Evolutionary conservation across 2,888 invertebrate genomes (phyloP).

Genomic region (Ophion slaviceki): DNA sequence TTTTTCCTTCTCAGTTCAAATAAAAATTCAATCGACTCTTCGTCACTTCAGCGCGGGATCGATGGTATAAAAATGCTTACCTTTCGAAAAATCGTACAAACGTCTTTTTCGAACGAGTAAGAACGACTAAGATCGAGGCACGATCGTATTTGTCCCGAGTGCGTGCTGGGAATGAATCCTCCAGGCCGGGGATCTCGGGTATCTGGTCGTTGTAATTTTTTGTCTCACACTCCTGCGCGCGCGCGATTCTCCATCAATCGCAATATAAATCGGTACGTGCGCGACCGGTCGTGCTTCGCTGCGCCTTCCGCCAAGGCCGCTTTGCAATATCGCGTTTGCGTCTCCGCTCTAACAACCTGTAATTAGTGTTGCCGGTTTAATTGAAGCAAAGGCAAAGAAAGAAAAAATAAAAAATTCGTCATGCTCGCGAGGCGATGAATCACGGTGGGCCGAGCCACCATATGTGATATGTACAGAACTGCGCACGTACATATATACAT

Average conservation of each 20-base stretch:
- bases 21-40: too few species aligned
- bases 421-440: not conserved
- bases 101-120: not conserved
- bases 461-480: not conserved
- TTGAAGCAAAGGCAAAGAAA: not conserved
- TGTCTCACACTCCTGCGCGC: not conserved
- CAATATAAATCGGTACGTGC: not conserved
- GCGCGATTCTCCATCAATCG: not conserved
- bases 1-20: too few species aligned
- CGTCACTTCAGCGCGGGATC: not conserved
- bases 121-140: not conserved
- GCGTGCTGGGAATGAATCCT: not conserved
- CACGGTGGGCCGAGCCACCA: not conserved
- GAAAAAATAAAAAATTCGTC: not conserved
- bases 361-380: not conserved
- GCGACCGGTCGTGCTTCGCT: not conserved
- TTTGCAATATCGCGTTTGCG: not conserved
- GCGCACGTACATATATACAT: too few species aligned
- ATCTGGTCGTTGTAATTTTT: not conserved
- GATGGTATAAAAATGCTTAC: not conserved
- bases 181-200: not conserved
- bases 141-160: not conserved
- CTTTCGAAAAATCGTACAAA: not conserved
- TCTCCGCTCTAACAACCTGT: not conserved
- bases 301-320: not conserved